Evolutionary conservation across 2,113 vertebrate genomes (phyloP), one percentile per base, ranked within the genome.

Genomic region (Aspiorhynchus laticeps): DNA sequence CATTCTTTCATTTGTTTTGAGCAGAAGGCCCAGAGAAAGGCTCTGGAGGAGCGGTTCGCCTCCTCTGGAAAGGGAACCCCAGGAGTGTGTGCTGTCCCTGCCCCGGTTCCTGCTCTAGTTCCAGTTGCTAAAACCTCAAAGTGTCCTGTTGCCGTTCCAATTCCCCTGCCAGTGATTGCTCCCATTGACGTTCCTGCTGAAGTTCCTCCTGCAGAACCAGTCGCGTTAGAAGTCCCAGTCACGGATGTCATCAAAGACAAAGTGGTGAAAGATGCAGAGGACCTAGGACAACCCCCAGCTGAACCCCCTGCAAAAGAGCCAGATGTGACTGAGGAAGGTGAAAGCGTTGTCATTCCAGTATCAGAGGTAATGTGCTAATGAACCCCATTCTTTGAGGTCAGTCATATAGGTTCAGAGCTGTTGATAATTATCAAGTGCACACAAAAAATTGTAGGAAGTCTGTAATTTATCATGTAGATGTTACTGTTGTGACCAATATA

Each of bases 21-120:
- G 75, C 90, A 94, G 94, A 92, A 93, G 17, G 91, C 90, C 73
- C 92, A 90, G 87, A 92, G 91, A 90, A 89, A 88, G 90, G 53
- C 77, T 28, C 90, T 93, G 0, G 93, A 94, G 76, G 93, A 94
- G 21, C 92, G 92, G 28, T 86, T 93, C 85, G 86, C 84, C 1
- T 31, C 84, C 14, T 88, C 86, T 4, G 88, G 85, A 77, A 94
- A 93, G 86, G 85, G 91, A 1, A 88, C 88, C 31, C 89, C 91
- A 0, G 91, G 80, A 7, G 91, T 92, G 4, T 86, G 88, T 48
- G 92, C 89, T 6, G 63, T 88, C 26, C 91, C 88, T 7, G 92
- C 93, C 33, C 91, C 92, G 61, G 89, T 90, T 88, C 71, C 82
- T 41, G 83, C 86, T 88, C 46, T 36, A 28, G n/a, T 73, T 63